Base-by-base conservation (phyloP, 2,797 vertebrate genomes). In the Malurus splendens region DNA sequence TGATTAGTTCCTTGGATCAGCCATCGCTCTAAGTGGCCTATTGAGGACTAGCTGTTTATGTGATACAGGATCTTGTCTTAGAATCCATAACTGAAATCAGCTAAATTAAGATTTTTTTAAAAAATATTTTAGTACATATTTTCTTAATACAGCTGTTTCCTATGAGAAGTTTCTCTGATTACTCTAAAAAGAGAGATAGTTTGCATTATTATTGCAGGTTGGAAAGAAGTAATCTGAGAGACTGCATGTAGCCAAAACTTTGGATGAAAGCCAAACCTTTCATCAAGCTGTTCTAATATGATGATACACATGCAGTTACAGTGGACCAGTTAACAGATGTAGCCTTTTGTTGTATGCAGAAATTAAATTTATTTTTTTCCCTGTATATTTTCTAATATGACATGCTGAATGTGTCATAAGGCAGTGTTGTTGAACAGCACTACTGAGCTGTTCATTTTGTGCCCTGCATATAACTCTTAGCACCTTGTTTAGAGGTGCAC, bases 271-370 rank as follows among this genome's bases (percentile, higher is more conserved):
- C 1, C 23, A 75, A 82, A 48, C 18, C 12, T 72, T 64, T 65
- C 45, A 84, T 85, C 61, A 42, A 27, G 64, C 17, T 56, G 4
- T 51, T 86, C 59, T 67, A 36, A 8, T 79, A 16, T 3, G 5
- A 51, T 24, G 23, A 17, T 1, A 1, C 25, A 38, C 0, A 23
- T 45, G 0, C 67, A 55, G 18, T 59, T 45, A 39, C 17, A 11
- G 11, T 50, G 32, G 12, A 48, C n/a, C 19, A 22, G 5, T 61
- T 57, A 55, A 68, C n/a, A 66, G 25, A 51, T 32, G 12, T 32
- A 68, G 30, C 32, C n/a, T 66, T 85, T 45, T 50, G 19, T 32
- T 51, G 20, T 30, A 19, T 70, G 19, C 45, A 73, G 19, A 64
- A 56, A 51, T 71, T 44, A 5, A 33, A 50, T 81, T 83, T 47